Evolutionary conservation across 2,797 vertebrate species (phyloP).

Genomic region (Sebastes taczanowskii): DNA sequence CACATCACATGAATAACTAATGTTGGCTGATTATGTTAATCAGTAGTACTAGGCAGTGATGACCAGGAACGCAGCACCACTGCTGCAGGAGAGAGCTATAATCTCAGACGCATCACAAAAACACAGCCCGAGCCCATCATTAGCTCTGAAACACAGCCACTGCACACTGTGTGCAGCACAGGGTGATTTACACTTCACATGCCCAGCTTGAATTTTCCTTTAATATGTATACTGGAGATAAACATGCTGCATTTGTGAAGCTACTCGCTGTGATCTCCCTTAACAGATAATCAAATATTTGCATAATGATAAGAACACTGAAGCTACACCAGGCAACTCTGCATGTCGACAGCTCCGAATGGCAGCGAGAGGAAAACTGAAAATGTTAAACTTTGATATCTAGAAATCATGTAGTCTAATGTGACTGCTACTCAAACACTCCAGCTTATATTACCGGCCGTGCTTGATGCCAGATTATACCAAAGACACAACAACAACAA

Average conservation of each 20-base stretch:
- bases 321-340: conserved; percentile 52
- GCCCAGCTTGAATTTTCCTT: conserved; percentile 73
- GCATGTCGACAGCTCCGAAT: conserved; percentile 43
- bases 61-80: conserved; percentile 77
- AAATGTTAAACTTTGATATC: conserved; percentile 43
- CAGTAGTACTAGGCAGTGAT: conserved; percentile 77
- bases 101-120: conserved; percentile 80
- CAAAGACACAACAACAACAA: conserved; percentile 10
- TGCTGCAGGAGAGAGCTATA: conserved; percentile 77
- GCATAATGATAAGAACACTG: conserved; percentile 69
- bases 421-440: conserved; percentile 21
- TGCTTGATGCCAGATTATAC: conserved; percentile 11
- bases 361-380: conserved; percentile 30
- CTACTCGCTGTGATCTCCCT: conserved; percentile 73
- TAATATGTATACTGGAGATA: conserved; percentile 75
- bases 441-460: not conserved
- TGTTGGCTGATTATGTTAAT: conserved; percentile 87
- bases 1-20: conserved; percentile 88
- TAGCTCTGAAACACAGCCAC: conserved; percentile 72
- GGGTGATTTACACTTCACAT: conserved; percentile 77
- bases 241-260: conserved; percentile 73
- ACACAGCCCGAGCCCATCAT: conserved; percentile 79
- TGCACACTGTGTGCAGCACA: conserved; percentile 57
- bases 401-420: conserved; percentile 30
- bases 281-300: conserved; percentile 79